Evolutionary conservation across 2,888 invertebrate species (phyloP).

Genomic region (Antheraea assamensis): DNA sequence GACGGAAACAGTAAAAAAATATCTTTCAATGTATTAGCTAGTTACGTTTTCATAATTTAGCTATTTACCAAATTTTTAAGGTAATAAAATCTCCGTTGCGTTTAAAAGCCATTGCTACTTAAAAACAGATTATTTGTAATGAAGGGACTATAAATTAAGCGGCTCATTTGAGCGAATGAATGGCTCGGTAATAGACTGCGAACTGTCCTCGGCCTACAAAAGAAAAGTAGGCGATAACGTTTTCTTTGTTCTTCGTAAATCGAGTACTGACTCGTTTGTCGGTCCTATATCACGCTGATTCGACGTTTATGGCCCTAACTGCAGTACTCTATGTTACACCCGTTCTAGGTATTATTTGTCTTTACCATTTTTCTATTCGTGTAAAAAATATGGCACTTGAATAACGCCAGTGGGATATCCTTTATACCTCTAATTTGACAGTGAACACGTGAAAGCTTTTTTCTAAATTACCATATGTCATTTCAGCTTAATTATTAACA

Average conservation of each 20-base stretch:
- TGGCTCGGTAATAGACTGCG: conserved; percentile 73
- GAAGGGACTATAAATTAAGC: conserved; percentile 73
- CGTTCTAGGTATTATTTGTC: conserved; percentile 50
- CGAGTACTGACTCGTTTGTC: conserved; percentile 76
- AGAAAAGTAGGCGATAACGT: conserved; percentile 69
- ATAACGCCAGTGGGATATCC: background rate
- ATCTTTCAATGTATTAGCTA: no score
- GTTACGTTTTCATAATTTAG: background rate
- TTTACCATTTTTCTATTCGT: conserved; percentile 43
- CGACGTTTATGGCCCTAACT: conserved; percentile 73
- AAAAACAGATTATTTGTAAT: conserved; percentile 64
- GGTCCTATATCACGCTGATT: conserved; percentile 77
- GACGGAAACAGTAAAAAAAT: no score
- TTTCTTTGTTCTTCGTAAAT: conserved; percentile 79
- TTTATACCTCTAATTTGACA: background rate
- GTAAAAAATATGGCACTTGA: background rate
- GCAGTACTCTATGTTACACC: conserved; percentile 58
- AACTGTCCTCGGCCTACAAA: conserved; percentile 71
- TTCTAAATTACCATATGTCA: background rate
- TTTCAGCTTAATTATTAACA: no score
- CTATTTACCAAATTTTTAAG: background rate
- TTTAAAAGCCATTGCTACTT: conserved; percentile 24
- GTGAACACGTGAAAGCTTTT: background rate
- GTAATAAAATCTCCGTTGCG: conserved; percentile 12
- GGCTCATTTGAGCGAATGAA: conserved; percentile 77